These are phyloP conservation scores for Steinernema khuongi DNA, from an alignment of 1,140 invertebrate genomes.

Conservation along the genomic window DNA sequence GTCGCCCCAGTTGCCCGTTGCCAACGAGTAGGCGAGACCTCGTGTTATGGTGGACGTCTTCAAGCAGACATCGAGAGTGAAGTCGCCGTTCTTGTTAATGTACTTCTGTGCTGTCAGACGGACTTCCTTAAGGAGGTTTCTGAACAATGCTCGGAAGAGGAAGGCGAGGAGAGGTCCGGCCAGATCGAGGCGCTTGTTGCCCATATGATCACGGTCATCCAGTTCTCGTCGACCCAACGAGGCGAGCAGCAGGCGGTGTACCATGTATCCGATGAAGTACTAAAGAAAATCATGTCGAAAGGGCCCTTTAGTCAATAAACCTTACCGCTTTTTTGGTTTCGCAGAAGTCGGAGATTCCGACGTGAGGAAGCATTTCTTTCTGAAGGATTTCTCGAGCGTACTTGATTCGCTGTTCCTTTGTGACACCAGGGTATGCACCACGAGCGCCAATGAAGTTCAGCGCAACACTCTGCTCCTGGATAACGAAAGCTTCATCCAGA, in stretches of 20 bases:
- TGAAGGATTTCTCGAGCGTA: constrained; percentile 97
- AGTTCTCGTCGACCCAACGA: constrained; percentile 88
- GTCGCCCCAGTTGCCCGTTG: constrained; percentile 99
- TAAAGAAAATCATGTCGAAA: constrained; percentile 19
- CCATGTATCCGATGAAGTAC: constrained; percentile 77
- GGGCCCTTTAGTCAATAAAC: constrained; percentile 19
- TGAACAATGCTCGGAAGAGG: constrained; percentile 85
- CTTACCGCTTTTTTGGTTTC: constrained; percentile 87
- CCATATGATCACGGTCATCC: constrained; percentile 98
- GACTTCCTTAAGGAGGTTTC: constrained; percentile 89
- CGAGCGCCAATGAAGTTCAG: constrained; percentile 94
- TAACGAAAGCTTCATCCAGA: constrained; percentile 96
- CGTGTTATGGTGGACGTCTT: constrained; percentile 97
- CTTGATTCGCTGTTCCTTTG: constrained; percentile 95
- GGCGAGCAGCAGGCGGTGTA: constrained; percentile 84
- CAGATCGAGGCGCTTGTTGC: constrained; percentile 92
- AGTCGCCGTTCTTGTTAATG: constrained; percentile 95
- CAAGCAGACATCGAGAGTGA: constrained; percentile 91
- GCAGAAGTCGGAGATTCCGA: constrained; percentile 95
- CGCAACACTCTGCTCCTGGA: constrained; percentile 94
- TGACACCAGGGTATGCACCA: constrained; percentile 91
- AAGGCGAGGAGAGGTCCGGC: constrained; percentile 92
- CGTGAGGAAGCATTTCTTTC: constrained; percentile 98
- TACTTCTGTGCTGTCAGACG: constrained; percentile 97
- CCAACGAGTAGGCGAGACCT: constrained; percentile 91